A percentile compares a stretch with the other conserved stretches of the same genome.
phyloP scores from a whole-genome alignment of 2,888 invertebrate genomes.

The Nomada flava region DNA sequence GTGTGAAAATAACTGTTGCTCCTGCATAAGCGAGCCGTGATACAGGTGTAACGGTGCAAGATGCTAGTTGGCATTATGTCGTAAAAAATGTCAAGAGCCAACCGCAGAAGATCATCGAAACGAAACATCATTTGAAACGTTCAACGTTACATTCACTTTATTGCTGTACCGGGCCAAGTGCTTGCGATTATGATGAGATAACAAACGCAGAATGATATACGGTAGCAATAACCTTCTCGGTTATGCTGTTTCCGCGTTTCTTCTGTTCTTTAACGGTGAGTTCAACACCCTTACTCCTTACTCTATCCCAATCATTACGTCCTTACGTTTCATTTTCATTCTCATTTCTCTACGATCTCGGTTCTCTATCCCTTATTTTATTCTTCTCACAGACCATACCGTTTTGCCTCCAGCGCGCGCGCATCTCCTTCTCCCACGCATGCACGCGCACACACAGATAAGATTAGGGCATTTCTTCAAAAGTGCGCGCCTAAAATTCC shows the following conservation, averaged over 20 bases:
- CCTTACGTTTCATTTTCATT: background rate
- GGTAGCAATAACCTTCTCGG: conserved; percentile 81
- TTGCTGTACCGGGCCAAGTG: conserved; percentile 55
- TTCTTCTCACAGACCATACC: background rate
- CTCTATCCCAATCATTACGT: background rate
- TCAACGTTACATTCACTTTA: conserved; percentile 21
- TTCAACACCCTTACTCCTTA: conserved; percentile 15
- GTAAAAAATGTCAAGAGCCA: conserved; percentile 45
- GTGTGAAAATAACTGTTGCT: conserved; percentile 62
- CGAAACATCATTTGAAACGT: conserved; percentile 43
- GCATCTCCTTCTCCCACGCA: too few relatives aligned
- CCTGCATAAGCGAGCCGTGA: conserved; percentile 53
- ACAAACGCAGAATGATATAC: conserved; percentile 84
- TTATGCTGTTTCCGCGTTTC: conserved; percentile 82
- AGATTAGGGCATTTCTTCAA: background rate
- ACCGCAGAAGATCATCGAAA: conserved; percentile 23
- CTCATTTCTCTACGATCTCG: background rate
- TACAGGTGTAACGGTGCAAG: conserved; percentile 45
- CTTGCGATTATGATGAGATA: conserved; percentile 81
- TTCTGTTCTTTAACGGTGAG: conserved; percentile 81
- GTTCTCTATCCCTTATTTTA: background rate
- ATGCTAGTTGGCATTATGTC: conserved; percentile 37
- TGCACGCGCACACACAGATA: background rate
- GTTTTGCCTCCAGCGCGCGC: background rate
- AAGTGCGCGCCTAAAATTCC: conserved; percentile 29